Conservation (phyloP, 2,797 vertebrate species). For the Danio aesculapii region DNA sequence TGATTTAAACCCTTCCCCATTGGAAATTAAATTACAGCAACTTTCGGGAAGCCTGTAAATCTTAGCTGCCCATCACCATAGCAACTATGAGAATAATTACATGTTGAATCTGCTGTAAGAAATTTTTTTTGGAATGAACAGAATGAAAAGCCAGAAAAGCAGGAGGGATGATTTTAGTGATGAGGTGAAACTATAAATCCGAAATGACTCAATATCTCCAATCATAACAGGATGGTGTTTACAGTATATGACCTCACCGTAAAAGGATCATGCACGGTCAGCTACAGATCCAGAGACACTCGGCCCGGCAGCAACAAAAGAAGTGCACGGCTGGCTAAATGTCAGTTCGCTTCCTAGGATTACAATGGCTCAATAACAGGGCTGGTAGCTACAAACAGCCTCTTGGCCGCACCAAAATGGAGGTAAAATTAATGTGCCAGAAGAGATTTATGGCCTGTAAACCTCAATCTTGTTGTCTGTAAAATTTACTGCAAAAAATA, state of each 20-base stretch:
- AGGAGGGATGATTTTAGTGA: background rate
- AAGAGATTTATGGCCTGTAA: slow-evolving; percentile 1
- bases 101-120: slow-evolving; percentile 10
- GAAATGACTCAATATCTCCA: background rate
- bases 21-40: slow-evolving; percentile 50
- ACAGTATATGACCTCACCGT: slow-evolving; percentile 33
- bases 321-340: slow-evolving; percentile 79
- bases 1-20: slow-evolving; percentile 28
- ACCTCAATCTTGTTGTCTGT: slow-evolving; percentile 8
- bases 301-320: slow-evolving; percentile 75
- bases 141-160: slow-evolving; percentile 5
- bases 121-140: background rate
- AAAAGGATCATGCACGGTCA: slow-evolving; percentile 73
- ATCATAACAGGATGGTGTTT: background rate
- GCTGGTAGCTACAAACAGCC: slow-evolving; percentile 13
- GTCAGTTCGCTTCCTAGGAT: slow-evolving; percentile 70
- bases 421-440: slow-evolving; percentile 18
- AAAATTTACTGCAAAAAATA: too few species aligned
- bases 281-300: slow-evolving; percentile 69
- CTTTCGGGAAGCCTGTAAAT: slow-evolving; percentile 26
- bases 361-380: slow-evolving; percentile 68
- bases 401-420: slow-evolving; percentile 32
- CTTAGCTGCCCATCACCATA: slow-evolving; percentile 38
- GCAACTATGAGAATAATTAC: slow-evolving; percentile 39
- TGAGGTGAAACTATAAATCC: background rate